Evolutionary conservation across 2,113 vertebrate species (phyloP).

Genomic region (Acanthochromis polyacanthus): DNA sequence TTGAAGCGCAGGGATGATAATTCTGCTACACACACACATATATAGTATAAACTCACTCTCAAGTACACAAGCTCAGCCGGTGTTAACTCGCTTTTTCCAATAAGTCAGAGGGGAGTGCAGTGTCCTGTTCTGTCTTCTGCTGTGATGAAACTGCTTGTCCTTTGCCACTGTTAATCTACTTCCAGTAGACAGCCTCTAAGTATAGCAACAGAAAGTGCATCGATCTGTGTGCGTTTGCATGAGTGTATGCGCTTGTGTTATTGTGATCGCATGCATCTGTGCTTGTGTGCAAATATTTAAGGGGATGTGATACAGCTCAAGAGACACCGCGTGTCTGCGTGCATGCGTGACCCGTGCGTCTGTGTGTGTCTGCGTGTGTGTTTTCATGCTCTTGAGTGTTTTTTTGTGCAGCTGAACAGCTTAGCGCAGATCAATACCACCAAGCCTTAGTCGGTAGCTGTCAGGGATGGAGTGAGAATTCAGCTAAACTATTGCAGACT

Average conservation of each 20-base stretch:
- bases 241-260: conserved; percentile 12
- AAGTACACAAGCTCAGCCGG: not conserved
- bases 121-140: conserved; percentile 48
- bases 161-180: conserved; percentile 74
- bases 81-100: conserved; percentile 28
- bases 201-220: conserved; percentile 57
- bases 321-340: not conserved
- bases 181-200: conserved; percentile 63
- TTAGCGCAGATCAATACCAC: conserved; percentile 59
- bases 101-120: conserved; percentile 48
- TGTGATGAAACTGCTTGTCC: conserved; percentile 64
- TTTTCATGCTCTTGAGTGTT: not conserved
- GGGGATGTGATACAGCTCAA: not conserved
- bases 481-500: conserved; percentile 48
- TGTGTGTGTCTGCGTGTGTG: not conserved
- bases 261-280: conserved; percentile 9
- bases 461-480: conserved; percentile 55
- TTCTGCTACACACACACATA: not conserved
- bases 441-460: conserved; percentile 52
- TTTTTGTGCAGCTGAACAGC: conserved; percentile 50
- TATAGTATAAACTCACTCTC: not conserved
- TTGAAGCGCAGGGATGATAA: conserved; percentile 3
- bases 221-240: conserved; percentile 50
- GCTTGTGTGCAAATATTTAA: conserved; percentile 10
- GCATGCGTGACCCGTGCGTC: not conserved